These are phyloP conservation scores for Ostrea edulis DNA, from an alignment of 1,140 invertebrate genomes.

Conservation along the genomic window DNA sequence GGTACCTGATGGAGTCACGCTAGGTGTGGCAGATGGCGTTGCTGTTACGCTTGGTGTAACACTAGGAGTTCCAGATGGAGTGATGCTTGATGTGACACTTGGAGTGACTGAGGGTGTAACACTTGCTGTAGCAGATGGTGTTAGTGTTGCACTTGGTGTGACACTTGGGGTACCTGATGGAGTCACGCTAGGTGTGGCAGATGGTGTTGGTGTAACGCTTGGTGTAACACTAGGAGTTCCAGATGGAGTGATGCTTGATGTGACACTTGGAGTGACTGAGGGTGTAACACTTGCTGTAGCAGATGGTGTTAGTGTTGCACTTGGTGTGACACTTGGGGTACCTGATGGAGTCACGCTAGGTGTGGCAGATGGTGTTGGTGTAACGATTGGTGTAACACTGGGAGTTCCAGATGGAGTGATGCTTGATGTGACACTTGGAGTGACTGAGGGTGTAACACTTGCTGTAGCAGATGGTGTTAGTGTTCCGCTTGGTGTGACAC, in stretches of 20 bases:
- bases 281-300: background rate
- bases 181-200: background rate
- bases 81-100: too few relatives aligned
- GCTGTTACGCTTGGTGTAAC: too few relatives aligned
- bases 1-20: too few relatives aligned
- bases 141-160: too few relatives aligned
- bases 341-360: too few relatives aligned
- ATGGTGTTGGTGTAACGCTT: background rate
- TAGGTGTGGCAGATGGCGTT: too few relatives aligned
- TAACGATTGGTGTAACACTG: too few relatives aligned
- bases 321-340: background rate
- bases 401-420: background rate
- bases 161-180: background rate
- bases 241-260: background rate
- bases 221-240: background rate
- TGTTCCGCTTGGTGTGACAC: background rate
- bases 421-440: background rate
- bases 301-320: background rate
- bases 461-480: too few relatives aligned
- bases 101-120: too few relatives aligned
- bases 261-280: background rate
- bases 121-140: too few relatives aligned
- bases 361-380: background rate
- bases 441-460: background rate
- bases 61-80: too few relatives aligned